These are phyloP conservation scores for Drosophila neoperkinsi DNA, from an alignment of 2,888 invertebrate species.

Conservation along the genomic window DNA sequence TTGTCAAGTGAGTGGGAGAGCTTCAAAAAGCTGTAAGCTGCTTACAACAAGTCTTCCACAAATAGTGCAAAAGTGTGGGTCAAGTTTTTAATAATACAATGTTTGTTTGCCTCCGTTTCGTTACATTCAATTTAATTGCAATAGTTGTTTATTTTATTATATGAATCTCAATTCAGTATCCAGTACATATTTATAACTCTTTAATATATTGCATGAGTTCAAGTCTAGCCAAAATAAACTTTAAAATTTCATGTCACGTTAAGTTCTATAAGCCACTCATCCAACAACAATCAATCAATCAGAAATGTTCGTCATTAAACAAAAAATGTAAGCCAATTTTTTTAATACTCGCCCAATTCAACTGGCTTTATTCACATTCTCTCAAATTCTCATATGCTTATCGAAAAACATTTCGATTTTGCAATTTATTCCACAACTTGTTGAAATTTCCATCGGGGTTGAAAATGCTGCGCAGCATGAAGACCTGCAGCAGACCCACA, in stretches of 20 bases:
- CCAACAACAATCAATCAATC: not conserved
- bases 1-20: not conserved
- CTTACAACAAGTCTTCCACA: not conserved
- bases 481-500: constrained; percentile 90
- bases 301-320: not conserved
- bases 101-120: not conserved
- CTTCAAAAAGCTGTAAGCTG: not conserved
- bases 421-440: constrained; percentile 79
- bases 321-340: not conserved
- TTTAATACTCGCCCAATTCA: not conserved
- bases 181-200: not conserved
- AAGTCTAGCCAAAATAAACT: not conserved
- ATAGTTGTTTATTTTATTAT: not conserved
- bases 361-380: not conserved
- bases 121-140: not conserved
- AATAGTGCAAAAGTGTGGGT: not conserved
- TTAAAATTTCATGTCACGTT: not conserved
- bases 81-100: not conserved
- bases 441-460: constrained; percentile 86
- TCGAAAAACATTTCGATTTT: not conserved
- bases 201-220: not conserved
- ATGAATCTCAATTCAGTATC: not conserved
- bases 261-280: no score
- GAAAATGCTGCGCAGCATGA: constrained; percentile 92
- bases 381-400: not conserved